phyloP scores from a whole-genome alignment of 1,140 invertebrate species.

The Glossosoma conforme region DNA sequence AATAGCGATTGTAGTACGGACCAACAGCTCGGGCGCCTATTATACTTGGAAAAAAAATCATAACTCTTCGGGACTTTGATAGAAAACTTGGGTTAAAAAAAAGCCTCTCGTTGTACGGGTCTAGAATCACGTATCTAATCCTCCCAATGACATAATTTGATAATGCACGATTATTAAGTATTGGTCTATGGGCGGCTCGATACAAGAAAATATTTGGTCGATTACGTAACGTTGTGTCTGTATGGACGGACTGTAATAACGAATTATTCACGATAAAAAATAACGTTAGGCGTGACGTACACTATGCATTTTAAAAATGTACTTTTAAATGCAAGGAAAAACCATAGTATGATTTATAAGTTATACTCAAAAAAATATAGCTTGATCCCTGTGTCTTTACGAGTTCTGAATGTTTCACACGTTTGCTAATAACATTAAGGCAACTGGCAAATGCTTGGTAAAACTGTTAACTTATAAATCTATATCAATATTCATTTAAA shows the following conservation, averaged over 20 bases:
- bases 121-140: constrained; percentile 19
- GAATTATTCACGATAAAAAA: constrained; percentile 18
- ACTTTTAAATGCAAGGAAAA: no score
- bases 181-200: constrained; percentile 10
- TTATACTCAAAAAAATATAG: no score
- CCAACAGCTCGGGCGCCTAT: constrained; percentile 11
- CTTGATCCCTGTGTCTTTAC: no score
- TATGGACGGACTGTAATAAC: no score
- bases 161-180: constrained; percentile 19
- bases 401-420: no score
- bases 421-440: no score
- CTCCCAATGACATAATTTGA: constrained; percentile 29
- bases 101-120: neutral
- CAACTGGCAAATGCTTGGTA: no score
- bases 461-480: no score
- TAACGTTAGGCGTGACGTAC: no score
- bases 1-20: constrained; percentile 6
- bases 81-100: neutral
- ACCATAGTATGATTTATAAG: no score
- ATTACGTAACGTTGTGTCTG: constrained; percentile 24
- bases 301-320: no score
- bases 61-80: neutral
- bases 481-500: no score
- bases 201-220: constrained; percentile 20
- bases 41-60: neutral